Conservation (phyloP, 2,113 vertebrate species). For the Istiophorus platypterus region DNA sequence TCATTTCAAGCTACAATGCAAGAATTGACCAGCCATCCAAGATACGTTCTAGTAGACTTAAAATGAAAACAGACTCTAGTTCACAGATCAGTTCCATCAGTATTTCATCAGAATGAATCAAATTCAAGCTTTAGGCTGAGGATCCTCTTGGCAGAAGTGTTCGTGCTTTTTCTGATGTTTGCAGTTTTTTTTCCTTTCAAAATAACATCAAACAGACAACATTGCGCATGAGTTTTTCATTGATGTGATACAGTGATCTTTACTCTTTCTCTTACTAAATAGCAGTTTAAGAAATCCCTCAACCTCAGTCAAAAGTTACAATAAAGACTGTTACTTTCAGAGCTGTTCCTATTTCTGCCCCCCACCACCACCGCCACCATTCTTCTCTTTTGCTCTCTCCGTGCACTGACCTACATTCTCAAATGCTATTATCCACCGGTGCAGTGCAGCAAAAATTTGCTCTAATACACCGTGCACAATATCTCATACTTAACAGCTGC, state of each 20-base stretch:
- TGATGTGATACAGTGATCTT: conserved; percentile 5
- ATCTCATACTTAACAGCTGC: conserved; percentile 19
- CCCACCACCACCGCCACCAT: not conserved
- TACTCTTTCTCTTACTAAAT: conserved; percentile 7
- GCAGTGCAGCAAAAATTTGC: not conserved
- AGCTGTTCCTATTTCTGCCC: conserved; percentile 9
- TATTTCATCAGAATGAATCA: not conserved
- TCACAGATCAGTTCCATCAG: conserved; percentile 2
- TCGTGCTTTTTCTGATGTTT: conserved; percentile 14
- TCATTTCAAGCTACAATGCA: not conserved
- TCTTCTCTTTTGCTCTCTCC: not conserved
- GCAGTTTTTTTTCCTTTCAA: not conserved
- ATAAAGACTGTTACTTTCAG: conserved; percentile 22
- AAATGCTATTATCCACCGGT: conserved; percentile 18
- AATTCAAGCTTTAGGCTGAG: not conserved
- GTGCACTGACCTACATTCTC: conserved; percentile 54
- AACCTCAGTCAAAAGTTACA: conserved; percentile 32
- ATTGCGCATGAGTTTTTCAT: conserved; percentile 11
- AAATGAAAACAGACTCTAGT: not conserved
- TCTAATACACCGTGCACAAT: not conserved
- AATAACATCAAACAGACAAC: conserved; percentile 14
- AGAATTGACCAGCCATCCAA: not conserved
- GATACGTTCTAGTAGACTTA: not conserved
- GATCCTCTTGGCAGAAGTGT: not conserved
- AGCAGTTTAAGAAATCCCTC: conserved; percentile 22